phyloP scores from a whole-genome alignment of 64 coral and sea anemone species.

The Anthopleura sola region DNA sequence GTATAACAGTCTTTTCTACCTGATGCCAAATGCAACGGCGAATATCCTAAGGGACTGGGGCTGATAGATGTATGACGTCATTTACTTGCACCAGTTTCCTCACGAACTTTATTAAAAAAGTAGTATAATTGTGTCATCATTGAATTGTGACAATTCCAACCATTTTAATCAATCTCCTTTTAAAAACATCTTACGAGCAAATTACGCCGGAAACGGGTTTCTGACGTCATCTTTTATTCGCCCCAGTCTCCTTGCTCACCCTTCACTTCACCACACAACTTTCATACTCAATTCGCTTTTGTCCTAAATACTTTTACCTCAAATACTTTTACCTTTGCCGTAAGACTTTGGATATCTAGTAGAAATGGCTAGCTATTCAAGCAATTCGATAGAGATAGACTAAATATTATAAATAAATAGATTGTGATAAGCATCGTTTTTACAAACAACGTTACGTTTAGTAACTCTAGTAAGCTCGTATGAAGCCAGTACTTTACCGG shows the following conservation, averaged over 20 bases:
- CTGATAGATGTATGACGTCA: not conserved
- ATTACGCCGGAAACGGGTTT: no score
- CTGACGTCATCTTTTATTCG: no score
- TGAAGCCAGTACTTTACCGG: not conserved
- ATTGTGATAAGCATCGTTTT: not conserved
- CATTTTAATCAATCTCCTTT: no score
- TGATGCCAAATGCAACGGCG: not conserved
- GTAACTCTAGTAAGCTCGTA: conserved; percentile 8
- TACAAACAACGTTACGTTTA: conserved; percentile 15
- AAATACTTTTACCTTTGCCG: no score
- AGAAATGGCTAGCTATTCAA: not conserved
- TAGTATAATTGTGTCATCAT: no score
- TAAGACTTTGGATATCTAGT: not conserved
- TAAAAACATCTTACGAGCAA: no score
- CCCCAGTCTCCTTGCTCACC: no score
- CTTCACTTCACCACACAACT: no score
- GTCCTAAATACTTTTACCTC: no score
- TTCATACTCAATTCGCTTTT: no score
- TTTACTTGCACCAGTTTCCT: not conserved
- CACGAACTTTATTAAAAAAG: no score
- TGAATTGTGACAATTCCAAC: no score
- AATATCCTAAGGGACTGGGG: not conserved
- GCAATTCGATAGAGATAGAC: not conserved
- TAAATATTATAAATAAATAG: not conserved
- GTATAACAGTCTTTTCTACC: not conserved